These are phyloP conservation scores for Petaurus breviceps DNA, from an alignment of 2,113 vertebrate genomes.

Conservation along the genomic window DNA sequence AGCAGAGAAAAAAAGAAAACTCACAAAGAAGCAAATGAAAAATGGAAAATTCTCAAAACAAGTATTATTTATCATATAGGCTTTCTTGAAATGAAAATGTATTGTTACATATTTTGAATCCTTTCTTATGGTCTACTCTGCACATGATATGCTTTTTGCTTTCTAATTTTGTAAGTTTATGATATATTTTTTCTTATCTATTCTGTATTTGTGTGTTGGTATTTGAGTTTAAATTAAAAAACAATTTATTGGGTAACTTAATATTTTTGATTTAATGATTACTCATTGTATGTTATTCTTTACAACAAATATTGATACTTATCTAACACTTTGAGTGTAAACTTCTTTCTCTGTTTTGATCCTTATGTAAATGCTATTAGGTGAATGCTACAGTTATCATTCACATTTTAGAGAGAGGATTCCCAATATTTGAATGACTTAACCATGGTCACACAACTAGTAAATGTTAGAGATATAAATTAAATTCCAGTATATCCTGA, in stretches of 20 bases:
- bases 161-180: no score
- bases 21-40: no score
- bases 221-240: no score
- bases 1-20: no score
- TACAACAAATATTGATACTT: not conserved
- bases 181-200: no score
- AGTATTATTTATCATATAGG: no score
- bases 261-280: not conserved
- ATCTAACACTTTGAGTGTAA: not conserved
- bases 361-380: not conserved
- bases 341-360: not conserved
- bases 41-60: no score
- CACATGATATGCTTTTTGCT: no score
- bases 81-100: no score
- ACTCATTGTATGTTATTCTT: not conserved
- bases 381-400: not conserved
- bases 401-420: not conserved
- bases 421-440: not conserved
- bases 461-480: not conserved
- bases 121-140: no score
- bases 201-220: no score
- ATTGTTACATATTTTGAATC: no score
- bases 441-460: not conserved
- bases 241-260: not conserved
- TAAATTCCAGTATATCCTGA: not conserved